phyloP scores from a whole-genome alignment of 2,888 invertebrate genomes.

The Pseudoips prasinana region DNA sequence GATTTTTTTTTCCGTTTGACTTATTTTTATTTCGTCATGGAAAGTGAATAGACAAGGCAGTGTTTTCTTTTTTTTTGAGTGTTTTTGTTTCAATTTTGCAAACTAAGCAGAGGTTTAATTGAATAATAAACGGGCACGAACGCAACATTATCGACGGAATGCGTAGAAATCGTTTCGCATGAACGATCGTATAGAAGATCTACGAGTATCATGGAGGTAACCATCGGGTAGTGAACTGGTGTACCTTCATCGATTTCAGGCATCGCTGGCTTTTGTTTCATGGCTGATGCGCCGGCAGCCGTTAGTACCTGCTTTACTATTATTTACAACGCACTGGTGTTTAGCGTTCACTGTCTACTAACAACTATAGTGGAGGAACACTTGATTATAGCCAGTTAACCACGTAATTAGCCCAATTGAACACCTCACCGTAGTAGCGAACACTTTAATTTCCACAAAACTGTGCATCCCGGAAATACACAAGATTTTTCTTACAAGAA shows the following conservation, averaged over 20 bases:
- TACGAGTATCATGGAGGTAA: slow-evolving; percentile 56
- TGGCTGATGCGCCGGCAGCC: slow-evolving; percentile 56
- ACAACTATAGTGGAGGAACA: slow-evolving; percentile 39
- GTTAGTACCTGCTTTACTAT: slow-evolving; percentile 33
- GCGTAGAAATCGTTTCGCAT: slow-evolving; percentile 67
- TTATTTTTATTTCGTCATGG: slow-evolving; percentile 31
- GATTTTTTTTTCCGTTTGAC: slow-evolving; percentile 13
- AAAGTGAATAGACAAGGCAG: slow-evolving; percentile 26
- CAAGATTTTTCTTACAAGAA: slow-evolving; percentile 48
- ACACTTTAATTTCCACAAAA: slow-evolving; percentile 21
- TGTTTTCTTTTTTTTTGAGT: slow-evolving; percentile 9
- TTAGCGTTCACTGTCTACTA: slow-evolving; percentile 18
- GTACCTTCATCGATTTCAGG: slow-evolving; percentile 62
- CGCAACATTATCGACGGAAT: slow-evolving; percentile 45
- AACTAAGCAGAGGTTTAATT: slow-evolving; percentile 20
- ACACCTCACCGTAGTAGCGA: slow-evolving; percentile 20
- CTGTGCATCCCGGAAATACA: slow-evolving; percentile 23
- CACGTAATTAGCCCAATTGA: slow-evolving; percentile 8
- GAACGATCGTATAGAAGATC: slow-evolving; percentile 51
- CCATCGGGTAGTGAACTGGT: slow-evolving; percentile 44
- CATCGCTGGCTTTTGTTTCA: slow-evolving; percentile 58
- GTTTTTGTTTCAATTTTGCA: slow-evolving; percentile 16
- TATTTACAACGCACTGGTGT: slow-evolving; percentile 26
- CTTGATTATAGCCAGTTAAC: slow-evolving; percentile 20
- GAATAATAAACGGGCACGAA: slow-evolving; percentile 26